These are phyloP conservation scores for Rhagophthalmus giganteus DNA, from an alignment of 2,888 invertebrate species.

Conservation along the genomic window DNA sequence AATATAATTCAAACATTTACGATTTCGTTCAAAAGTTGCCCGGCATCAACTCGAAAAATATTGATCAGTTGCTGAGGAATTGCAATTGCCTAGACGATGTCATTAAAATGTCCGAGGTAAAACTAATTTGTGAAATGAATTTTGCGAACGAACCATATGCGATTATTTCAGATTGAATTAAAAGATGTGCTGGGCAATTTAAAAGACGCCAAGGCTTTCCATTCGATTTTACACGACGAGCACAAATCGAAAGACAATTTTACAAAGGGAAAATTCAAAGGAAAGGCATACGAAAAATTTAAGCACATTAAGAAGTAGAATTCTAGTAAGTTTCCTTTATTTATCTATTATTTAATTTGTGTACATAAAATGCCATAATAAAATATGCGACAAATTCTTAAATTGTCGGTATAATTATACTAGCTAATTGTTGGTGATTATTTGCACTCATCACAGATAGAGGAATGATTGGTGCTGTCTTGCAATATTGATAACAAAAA, in stretches of 20 bases:
- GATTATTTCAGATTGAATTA: slow-evolving; percentile 67
- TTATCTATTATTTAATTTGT: slow-evolving; percentile 9
- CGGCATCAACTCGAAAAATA: slow-evolving; percentile 86
- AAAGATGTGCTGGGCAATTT: slow-evolving; percentile 72
- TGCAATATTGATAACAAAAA: too few species aligned
- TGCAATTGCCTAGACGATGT: slow-evolving; percentile 70
- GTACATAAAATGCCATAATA: too few species aligned
- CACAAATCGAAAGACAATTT: slow-evolving; percentile 60
- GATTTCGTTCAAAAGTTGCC: slow-evolving; percentile 81
- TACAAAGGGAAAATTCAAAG: slow-evolving; percentile 43
- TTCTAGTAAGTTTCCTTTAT: slow-evolving; percentile 1
- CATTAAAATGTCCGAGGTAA: slow-evolving; percentile 62
- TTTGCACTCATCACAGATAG: too few species aligned
- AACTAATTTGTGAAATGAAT: too few species aligned
- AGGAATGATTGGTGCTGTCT: too few species aligned
- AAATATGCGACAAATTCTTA: too few species aligned
- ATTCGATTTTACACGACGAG: slow-evolving; percentile 71
- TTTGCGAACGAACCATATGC: too few species aligned
- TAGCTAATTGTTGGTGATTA: too few species aligned
- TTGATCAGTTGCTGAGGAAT: slow-evolving; percentile 73
- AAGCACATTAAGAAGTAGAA: slow-evolving; percentile 24
- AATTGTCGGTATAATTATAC: too few species aligned
- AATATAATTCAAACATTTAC: slow-evolving; percentile 65
- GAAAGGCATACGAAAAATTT: slow-evolving; percentile 37
- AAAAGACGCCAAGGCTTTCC: slow-evolving; percentile 68